Evolutionary conservation across 2,113 vertebrate species (phyloP).

Genomic region (Vulpes vulpes): DNA sequence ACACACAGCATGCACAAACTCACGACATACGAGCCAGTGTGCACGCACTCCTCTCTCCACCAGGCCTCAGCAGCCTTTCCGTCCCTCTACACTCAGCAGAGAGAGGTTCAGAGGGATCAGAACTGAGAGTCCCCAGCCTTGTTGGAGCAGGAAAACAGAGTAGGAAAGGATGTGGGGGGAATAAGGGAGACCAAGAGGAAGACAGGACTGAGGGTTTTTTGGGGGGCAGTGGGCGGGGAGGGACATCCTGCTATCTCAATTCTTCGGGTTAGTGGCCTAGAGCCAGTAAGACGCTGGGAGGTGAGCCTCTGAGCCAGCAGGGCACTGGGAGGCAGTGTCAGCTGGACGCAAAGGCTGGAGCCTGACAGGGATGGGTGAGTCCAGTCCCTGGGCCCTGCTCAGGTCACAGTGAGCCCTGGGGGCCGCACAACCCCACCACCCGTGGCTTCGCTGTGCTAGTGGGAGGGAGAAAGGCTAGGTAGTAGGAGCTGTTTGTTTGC

Average conservation of each 20-base stretch:
- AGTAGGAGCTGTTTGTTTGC: background rate
- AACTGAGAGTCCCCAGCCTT: background rate
- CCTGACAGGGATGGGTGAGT: background rate
- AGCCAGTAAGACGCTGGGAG: background rate
- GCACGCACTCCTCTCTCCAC: background rate
- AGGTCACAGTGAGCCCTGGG: background rate
- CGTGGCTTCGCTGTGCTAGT: background rate
- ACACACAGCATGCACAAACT: accelerated
- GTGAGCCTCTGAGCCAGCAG: background rate
- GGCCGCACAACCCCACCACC: no score
- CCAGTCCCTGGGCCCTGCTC: background rate
- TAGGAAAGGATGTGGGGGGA: background rate
- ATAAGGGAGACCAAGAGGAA: background rate
- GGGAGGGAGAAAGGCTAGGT: background rate
- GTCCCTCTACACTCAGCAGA: background rate
- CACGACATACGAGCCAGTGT: accelerated
- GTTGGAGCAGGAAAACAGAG: background rate
- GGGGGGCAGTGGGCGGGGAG: background rate
- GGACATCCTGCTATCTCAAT: background rate
- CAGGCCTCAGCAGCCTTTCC: background rate
- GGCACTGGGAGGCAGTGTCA: no score
- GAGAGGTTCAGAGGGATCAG: background rate
- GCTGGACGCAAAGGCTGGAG: background rate
- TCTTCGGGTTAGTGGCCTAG: background rate
- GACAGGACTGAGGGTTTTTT: background rate